Conservation (phyloP, 2,797 vertebrate genomes). For the Danio tinwini region DNA sequence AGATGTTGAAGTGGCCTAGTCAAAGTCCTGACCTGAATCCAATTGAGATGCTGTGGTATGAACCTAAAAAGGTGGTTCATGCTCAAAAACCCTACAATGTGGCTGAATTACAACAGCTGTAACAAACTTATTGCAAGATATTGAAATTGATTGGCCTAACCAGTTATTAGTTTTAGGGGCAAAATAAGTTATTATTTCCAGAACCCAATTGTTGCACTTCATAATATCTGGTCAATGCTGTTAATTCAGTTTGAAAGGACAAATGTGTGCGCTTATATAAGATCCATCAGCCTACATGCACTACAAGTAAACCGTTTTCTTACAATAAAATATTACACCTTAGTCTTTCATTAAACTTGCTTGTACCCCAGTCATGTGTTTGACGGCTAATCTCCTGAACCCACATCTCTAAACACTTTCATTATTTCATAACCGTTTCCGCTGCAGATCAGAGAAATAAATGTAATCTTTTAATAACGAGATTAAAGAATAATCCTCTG, state of each 20-base stretch:
- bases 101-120: no score
- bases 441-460: conserved; percentile 39
- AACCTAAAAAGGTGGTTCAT: no score
- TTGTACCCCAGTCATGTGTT: not conserved
- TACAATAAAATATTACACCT: not conserved
- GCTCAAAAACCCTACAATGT: no score
- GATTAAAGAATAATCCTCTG: conserved; percentile 38
- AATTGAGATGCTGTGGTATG: no score
- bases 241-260: not conserved
- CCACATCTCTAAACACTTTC: conserved; percentile 1
- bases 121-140: no score
- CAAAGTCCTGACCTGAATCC: no score
- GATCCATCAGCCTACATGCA: not conserved
- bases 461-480: conserved; percentile 35
- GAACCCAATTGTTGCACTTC: not conserved
- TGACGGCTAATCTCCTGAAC: conserved; percentile 22
- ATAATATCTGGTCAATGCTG: not conserved
- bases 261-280: not conserved
- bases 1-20: no score
- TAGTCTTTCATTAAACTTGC: not conserved
- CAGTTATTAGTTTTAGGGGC: no score
- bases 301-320: not conserved
- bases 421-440: conserved; percentile 28
- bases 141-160: no score
- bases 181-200: no score